A percentile compares a stretch with the other conserved stretches of the same genome.
These are phyloP conservation scores for Exocentrus adspersus DNA, from an alignment of 2,888 invertebrate genomes.

Conservation along the genomic window DNA sequence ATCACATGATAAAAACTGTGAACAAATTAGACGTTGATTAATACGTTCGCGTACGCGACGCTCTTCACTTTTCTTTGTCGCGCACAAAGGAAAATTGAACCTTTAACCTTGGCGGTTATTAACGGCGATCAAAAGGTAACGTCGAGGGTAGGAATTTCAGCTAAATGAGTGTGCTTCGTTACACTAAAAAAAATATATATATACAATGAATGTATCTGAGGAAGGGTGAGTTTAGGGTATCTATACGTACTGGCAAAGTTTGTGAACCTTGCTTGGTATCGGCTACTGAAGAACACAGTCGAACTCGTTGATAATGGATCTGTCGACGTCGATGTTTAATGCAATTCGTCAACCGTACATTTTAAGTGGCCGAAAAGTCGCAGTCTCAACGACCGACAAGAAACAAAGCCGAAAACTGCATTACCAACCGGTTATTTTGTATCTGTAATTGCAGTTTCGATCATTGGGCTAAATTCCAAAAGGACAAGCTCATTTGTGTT, in stretches of 20 bases:
- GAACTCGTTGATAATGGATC: too few relatives aligned
- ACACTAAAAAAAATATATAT: too few relatives aligned
- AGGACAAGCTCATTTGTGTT: conserved; percentile 8
- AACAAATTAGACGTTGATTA: conserved; percentile 4
- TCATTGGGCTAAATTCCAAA: conserved; percentile 14
- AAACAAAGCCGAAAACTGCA: conserved; percentile 11
- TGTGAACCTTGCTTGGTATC: too few relatives aligned
- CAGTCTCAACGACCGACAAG: conserved; percentile 1
- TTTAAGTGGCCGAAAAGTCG: conserved; percentile 6
- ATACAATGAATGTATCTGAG: too few relatives aligned
- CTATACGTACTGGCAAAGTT: too few relatives aligned
- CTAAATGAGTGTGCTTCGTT: too few relatives aligned
- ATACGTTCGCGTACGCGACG: neutral
- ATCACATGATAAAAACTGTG: neutral
- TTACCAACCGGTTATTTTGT: conserved; percentile 15
- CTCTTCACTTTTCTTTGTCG: neutral
- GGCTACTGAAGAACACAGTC: too few relatives aligned
- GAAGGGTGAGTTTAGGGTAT: too few relatives aligned
- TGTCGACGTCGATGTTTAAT: neutral
- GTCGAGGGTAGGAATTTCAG: neutral
- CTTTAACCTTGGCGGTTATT: neutral
- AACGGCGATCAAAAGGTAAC: neutral
- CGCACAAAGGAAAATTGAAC: neutral
- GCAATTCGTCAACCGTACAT: conserved; percentile 2
- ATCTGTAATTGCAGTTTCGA: conserved; percentile 10